Evolutionary conservation across 2,113 vertebrate genomes (phyloP), one percentile per base, ranked within the genome.

Genomic region (Seriola quinqueradiata): DNA sequence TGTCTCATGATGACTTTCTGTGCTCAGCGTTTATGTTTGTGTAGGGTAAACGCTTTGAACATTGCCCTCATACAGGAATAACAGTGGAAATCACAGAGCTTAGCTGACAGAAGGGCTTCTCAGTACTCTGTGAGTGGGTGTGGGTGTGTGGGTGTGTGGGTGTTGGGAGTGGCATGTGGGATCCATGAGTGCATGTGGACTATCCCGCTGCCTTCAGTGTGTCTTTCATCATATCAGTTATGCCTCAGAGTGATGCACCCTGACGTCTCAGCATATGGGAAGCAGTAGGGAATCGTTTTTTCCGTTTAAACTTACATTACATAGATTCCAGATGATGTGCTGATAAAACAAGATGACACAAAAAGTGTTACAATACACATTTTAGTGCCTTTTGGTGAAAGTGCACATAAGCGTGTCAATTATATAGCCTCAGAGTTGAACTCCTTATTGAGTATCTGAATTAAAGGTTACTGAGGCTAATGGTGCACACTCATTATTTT

Each of bases 61-160:
- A 36, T 67, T 74, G 21, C 52, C 14, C 8, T 42, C 25, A 10
- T 77, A 21, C 25, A 73, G 10, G 70, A 32, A 55, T 50, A 64
- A 38, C 55, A 48, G 52, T n/a, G 42, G 60, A 74, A 70, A 38
- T 75, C 50, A 54, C 77, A 82, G 69, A 82, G 70, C 71, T 48
- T 44, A 69, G 79, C 44, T 79, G 68, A 75, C 87, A 89, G 84
- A 88, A 68, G 83, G 87, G 73, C 77, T 74, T 82, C 73, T 87
- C 68, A 34, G 69, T 74, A 85, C 70, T 79, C 73, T 83, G 60
- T 78, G 74, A 77, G 66, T 69, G 25, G 69, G 78, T 83, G 83
- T 70, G 19, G 81, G 74, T 28, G 28, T 28, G 28, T 28, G 28
- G 2, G 60, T 77, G 74, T 79, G 66, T 69, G 17, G 72, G 78